A percentile compares a stretch with the other conserved stretches of the same genome.
Evolutionary conservation across 2,113 vertebrate genomes (phyloP).

Genomic region (Halcyon senegalensis): DNA sequence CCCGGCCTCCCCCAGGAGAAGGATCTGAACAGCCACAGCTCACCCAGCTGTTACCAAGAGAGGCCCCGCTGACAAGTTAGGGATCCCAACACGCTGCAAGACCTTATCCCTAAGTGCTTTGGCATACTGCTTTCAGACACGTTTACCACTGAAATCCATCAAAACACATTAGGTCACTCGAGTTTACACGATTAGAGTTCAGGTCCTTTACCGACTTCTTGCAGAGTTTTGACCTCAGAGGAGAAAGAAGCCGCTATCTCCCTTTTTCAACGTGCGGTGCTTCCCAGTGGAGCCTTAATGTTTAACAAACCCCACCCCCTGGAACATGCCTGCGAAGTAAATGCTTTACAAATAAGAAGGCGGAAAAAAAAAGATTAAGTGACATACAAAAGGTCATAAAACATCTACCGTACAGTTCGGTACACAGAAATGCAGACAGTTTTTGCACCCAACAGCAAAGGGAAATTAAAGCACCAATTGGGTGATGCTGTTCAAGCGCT

Average conservation of each 20-base stretch:
- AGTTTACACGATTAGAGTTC: not conserved
- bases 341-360: not conserved
- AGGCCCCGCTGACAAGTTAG: not conserved
- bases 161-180: not conserved
- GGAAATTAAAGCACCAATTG: not conserved
- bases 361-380: accelerated
- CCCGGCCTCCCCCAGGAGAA: not conserved
- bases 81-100: not conserved
- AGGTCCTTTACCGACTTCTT: not conserved
- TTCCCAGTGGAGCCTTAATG: not conserved
- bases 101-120: not conserved
- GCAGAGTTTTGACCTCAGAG: not conserved
- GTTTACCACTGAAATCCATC: not conserved
- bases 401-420: accelerated
- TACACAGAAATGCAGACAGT: not conserved
- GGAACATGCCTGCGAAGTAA: not conserved
- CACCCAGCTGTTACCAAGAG: constrained; percentile 8
- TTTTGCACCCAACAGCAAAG: not conserved
- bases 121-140: not conserved
- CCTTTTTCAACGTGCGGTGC: accelerated
- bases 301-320: not conserved
- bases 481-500: not conserved
- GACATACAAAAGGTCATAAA: not conserved
- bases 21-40: constrained; percentile 35
- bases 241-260: not conserved